phyloP scores from a whole-genome alignment of 2,113 vertebrate species.

The Dinomys branickii region DNA sequence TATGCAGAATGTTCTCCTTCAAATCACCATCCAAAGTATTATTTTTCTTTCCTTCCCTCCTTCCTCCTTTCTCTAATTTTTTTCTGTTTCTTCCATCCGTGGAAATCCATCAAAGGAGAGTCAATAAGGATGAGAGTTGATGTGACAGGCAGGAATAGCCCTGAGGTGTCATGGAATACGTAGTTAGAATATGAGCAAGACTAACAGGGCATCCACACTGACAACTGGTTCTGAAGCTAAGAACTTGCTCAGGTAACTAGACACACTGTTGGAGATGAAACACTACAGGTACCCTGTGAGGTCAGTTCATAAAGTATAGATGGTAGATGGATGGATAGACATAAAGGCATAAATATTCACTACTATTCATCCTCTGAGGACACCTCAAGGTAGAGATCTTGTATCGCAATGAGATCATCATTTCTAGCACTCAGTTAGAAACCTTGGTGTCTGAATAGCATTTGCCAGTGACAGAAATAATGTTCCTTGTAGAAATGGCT shows the following conservation, averaged over 20 bases:
- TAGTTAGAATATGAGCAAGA: neutral
- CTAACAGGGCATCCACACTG: neutral
- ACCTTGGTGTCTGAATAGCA: constrained; percentile 23
- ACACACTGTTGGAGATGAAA: neutral
- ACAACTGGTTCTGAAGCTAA: neutral
- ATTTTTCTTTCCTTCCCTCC: neutral
- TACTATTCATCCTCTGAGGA: neutral
- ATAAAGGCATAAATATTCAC: neutral
- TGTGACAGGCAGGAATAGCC: neutral
- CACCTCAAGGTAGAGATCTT: neutral
- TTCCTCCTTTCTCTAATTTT: neutral
- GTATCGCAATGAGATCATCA: neutral
- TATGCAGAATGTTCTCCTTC: too few relatives aligned
- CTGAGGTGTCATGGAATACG: neutral
- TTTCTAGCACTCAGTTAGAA: neutral
- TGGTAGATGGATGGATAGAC: neutral
- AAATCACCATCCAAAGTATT: neutral
- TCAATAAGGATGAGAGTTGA: neutral
- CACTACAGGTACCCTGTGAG: neutral
- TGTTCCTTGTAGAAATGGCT: neutral
- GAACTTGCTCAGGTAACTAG: neutral
- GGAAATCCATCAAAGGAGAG: neutral
- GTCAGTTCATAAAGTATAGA: neutral
- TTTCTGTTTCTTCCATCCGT: neutral
- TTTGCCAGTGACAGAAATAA: neutral